Percentiles rank a stretch among this genome's conserved stretches.
These are phyloP conservation scores for Chelonus insularis DNA, from an alignment of 1,140 invertebrate species.

Conservation along the genomic window DNA sequence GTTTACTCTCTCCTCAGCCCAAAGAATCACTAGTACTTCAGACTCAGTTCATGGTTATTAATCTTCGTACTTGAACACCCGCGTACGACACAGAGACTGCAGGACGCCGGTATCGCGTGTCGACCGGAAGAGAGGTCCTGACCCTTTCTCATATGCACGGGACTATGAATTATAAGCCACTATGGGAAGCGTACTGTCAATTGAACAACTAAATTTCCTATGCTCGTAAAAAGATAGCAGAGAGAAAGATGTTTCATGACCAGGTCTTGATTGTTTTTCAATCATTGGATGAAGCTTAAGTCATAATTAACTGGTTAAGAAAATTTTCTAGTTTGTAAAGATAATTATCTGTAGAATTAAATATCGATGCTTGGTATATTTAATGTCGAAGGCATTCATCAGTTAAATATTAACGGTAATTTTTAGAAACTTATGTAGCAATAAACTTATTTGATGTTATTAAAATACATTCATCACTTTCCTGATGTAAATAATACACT, in stretches of 20 bases:
- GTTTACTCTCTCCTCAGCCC: conserved; percentile 5
- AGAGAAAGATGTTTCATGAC: no score
- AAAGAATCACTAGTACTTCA: conserved; percentile 16
- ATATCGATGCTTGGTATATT: no score
- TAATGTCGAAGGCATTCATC: no score
- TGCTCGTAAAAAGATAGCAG: background rate
- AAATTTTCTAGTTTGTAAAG: no score
- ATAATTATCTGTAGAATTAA: no score
- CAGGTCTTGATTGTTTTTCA: background rate
- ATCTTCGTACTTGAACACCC: conserved; percentile 31
- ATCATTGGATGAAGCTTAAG: no score
- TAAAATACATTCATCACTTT: no score
- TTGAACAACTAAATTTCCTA: background rate
- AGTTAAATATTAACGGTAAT: no score
- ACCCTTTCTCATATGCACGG: conserved; percentile 20
- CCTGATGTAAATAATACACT: no score
- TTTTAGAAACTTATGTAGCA: no score
- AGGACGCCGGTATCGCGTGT: conserved; percentile 29
- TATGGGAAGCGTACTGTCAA: background rate
- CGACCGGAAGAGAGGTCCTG: conserved; percentile 27
- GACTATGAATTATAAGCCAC: conserved; percentile 18
- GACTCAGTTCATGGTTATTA: conserved; percentile 25
- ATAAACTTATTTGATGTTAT: no score
- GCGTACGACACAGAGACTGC: conserved; percentile 17
- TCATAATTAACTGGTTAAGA: no score